phyloP scores from a whole-genome alignment of 2,888 invertebrate species.

The Pseudoips prasinana region DNA sequence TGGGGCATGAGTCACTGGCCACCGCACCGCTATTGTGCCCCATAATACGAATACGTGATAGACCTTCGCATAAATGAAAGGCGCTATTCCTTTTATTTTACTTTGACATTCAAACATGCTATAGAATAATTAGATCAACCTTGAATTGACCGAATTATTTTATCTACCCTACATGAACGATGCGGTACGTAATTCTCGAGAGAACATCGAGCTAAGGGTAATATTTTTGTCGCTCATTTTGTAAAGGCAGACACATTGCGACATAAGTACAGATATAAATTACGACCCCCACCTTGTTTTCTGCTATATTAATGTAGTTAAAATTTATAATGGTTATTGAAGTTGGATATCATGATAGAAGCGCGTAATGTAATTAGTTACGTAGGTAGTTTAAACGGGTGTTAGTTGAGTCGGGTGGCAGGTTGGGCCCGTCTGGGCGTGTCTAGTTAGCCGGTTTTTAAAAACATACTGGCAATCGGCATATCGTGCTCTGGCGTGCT shows the following conservation, averaged over 20 bases:
- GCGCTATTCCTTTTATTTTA: conserved; percentile 23
- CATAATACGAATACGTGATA: conserved; percentile 52
- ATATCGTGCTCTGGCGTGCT: conserved; percentile 36
- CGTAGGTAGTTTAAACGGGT: conserved; percentile 31
- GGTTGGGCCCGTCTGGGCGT: conserved; percentile 45
- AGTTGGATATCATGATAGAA: conserved; percentile 23
- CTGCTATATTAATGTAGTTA: conserved; percentile 19
- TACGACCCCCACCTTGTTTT: conserved; percentile 17
- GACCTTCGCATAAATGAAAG: conserved; percentile 39
- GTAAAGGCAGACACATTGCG: conserved; percentile 12
- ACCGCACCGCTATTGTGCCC: conserved; percentile 57
- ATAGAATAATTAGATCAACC: conserved; percentile 20
- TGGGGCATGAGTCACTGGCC: conserved; percentile 57
- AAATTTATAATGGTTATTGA: conserved; percentile 26
- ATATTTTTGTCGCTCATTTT: conserved; percentile 18
- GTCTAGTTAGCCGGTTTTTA: conserved; percentile 29
- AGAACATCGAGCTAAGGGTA: conserved; percentile 15
- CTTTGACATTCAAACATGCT: conserved; percentile 12
- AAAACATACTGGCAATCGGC: conserved; percentile 19
- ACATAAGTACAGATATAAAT: conserved; percentile 13
- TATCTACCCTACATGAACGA: conserved; percentile 22
- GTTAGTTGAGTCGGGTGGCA: conserved; percentile 27
- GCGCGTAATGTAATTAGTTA: conserved; percentile 41
- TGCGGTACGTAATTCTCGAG: conserved; percentile 19
- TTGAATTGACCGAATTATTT: conserved; percentile 18